Base-by-base conservation (phyloP, 2,888 invertebrate species). In the Drosophila robusta region DNA sequence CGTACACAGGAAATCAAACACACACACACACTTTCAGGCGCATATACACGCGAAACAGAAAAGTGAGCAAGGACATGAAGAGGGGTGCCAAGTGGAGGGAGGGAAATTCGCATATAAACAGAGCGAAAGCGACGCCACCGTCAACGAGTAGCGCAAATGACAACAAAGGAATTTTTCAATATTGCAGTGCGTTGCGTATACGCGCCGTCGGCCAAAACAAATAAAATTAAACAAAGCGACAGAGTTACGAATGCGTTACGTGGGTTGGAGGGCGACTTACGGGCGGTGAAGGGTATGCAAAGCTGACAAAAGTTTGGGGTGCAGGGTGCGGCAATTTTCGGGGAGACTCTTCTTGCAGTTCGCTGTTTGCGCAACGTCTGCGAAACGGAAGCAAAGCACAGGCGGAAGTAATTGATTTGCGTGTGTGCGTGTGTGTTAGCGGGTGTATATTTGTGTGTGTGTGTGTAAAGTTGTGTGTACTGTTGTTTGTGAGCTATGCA, bases 161-260 rank as follows among this genome's bases (percentile, higher is more conserved):
- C 78, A 80, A 78, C 84, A 84, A 83, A 83, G 78, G 89, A 87
- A 83, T 80, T 83, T 89, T 84, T 78, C 80, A 84, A 83, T 89
- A 84, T 89, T 87, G 75, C 87, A 77, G 50, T 49, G 58, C 70
- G 80, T 82, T 82, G 79, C 79, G 88, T 81, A 78, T 85, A 85
- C 75, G 88, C 79, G 67, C 69, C 51, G 70, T 70, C 54, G 66
- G 58, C 83, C 70, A 86, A 76, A 82, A 79, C 86, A 88, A 82
- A 88, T 82, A 79, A 79, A 82, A 82, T 75, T 79, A 70, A 86
- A 74, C 87, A 76, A 76, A 63, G 70, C 62, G 75, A 77, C 70
- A 84, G 61, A 70, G 65, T 45, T 58, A 85, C 64, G 50, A 46
- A 46, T 58, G 55, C 51, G 58, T 56, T 47, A 58, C 16, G 56